Percentiles rank a stretch among this genome's conserved stretches.
Evolutionary conservation across 1,140 invertebrate species (phyloP).

Genomic region (Formica exsecta): DNA sequence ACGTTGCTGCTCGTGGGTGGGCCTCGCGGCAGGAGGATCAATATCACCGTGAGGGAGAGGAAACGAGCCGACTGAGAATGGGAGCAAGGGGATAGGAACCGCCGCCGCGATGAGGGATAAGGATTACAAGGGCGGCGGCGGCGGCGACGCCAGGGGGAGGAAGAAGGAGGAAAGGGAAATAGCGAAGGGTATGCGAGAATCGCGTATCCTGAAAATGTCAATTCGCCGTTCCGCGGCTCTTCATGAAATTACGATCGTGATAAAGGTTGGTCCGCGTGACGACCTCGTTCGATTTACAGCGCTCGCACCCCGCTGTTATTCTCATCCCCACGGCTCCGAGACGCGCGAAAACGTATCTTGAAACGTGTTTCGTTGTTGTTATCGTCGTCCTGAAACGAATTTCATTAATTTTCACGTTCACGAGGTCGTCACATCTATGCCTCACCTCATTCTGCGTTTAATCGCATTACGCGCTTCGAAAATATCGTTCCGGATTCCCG

Average conservation of each 20-base stretch:
- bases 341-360: background rate
- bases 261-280: slow-evolving; percentile 4
- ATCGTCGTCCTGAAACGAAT: background rate
- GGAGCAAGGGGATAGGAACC: slow-evolving; percentile 70
- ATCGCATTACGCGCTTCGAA: background rate
- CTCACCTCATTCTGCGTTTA: background rate
- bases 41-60: slow-evolving; percentile 82
- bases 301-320: background rate
- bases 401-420: slow-evolving; percentile 1
- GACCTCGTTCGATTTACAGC: slow-evolving; percentile 10
- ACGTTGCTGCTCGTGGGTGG: slow-evolving; percentile 65
- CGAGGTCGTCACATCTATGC: too few relatives aligned
- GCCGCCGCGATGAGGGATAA: slow-evolving; percentile 70
- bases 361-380: background rate
- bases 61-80: slow-evolving; percentile 77
- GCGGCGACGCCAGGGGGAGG: background rate
- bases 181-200: background rate
- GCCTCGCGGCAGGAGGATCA: slow-evolving; percentile 80
- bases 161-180: too few relatives aligned
- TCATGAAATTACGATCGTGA: slow-evolving; percentile 67
- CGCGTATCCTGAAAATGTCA: slow-evolving; percentile 73
- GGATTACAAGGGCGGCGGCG: slow-evolving; percentile 68
- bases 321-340: too few relatives aligned
- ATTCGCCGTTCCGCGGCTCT: slow-evolving; percentile 55
- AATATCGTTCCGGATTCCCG: background rate